Conservation (phyloP, 2,797 vertebrate species). For the Galago senegalensis region DNA sequence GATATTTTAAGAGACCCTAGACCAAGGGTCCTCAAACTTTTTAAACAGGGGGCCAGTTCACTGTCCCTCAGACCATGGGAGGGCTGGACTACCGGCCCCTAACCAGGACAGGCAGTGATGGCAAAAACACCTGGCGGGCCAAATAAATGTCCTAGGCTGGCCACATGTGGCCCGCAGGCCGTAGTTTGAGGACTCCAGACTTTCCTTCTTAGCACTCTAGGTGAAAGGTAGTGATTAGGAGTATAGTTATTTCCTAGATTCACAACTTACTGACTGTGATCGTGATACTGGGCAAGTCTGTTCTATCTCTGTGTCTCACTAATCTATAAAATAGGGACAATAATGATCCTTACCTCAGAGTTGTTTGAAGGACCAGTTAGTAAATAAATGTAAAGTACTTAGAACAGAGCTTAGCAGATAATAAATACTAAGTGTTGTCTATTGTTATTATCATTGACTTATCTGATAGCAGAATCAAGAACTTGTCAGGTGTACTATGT, state of each 20-base stretch:
- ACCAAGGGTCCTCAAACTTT: too few species aligned
- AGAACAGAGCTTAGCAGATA: background rate
- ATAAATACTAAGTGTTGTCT: background rate
- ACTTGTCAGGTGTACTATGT: background rate
- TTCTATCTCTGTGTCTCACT: constrained; percentile 8
- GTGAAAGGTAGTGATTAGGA: constrained; percentile 19
- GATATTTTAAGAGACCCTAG: background rate
- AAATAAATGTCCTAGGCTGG: too few species aligned
- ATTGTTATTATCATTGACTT: background rate
- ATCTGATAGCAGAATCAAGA: background rate
- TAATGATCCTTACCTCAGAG: constrained; percentile 10
- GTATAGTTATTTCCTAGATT: background rate
- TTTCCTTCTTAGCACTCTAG: background rate
- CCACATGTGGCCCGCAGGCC: too few species aligned
- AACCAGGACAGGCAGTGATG: too few species aligned
- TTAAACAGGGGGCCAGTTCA: too few species aligned
- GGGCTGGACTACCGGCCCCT: too few species aligned
- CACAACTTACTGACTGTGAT: background rate
- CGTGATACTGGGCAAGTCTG: background rate
- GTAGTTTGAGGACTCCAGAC: background rate
- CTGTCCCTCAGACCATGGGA: too few species aligned
- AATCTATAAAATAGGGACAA: background rate
- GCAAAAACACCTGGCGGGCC: too few species aligned
- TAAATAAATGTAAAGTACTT: constrained; percentile 17
- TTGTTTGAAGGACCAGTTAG: background rate